A percentile compares a stretch with the other conserved stretches of the same genome.
Conservation (phyloP, 1,140 invertebrate species). For the Diuraphis noxia region DNA sequence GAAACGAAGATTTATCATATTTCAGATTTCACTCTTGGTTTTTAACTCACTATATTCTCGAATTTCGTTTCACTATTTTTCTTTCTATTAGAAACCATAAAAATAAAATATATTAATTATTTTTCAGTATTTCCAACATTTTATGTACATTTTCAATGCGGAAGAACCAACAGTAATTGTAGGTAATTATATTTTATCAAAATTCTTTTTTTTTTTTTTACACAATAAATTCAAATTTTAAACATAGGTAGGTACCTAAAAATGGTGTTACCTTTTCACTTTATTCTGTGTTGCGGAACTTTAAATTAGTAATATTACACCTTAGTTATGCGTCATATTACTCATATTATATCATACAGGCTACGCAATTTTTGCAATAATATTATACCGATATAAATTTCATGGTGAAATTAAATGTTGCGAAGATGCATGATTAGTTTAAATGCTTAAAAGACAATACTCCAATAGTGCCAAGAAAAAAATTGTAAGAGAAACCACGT, state of each 20-base stretch:
- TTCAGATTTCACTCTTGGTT: background rate
- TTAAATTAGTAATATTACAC: background rate
- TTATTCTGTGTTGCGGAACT: background rate
- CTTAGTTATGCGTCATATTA: too few relatives aligned
- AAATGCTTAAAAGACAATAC: constrained; percentile 9
- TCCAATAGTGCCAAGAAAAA: background rate
- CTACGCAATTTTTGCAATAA: background rate
- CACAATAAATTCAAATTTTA: background rate
- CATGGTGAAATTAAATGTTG: background rate
- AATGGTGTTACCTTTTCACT: background rate
- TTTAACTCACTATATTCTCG: background rate
- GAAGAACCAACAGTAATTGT: background rate
- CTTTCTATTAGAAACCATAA: background rate
- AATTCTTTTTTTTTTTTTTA: background rate
- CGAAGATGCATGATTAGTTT: background rate
- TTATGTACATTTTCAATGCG: background rate
- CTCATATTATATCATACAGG: too few relatives aligned
- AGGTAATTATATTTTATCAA: background rate
- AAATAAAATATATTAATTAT: background rate
- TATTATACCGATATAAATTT: background rate
- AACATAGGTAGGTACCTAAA: background rate
- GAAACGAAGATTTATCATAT: background rate
- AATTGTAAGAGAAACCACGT: background rate
- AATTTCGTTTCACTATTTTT: background rate
- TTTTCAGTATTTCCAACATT: background rate